Conservation (phyloP, 1,140 invertebrate genomes). For the Limonius californicus region DNA sequence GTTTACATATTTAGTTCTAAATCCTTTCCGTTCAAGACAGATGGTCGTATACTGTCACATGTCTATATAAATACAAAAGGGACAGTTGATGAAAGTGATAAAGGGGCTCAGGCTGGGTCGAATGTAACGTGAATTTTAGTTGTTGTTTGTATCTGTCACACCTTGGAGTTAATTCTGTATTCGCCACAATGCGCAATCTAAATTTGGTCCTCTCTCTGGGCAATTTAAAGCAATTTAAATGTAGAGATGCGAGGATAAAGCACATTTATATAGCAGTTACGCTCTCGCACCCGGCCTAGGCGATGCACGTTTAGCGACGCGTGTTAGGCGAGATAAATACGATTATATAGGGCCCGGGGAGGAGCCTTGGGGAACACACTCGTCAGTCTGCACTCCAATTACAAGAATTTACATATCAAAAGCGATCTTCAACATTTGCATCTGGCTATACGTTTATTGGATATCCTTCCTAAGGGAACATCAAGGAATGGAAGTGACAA, state of each 20-base stretch:
- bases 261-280: conserved; percentile 12
- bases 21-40: too few relatives aligned
- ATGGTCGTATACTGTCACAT: too few relatives aligned
- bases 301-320: conserved; percentile 6
- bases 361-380: conserved; percentile 8
- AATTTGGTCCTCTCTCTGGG: conserved; percentile 3
- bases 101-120: too few relatives aligned
- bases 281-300: conserved; percentile 4
- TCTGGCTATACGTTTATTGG: conserved; percentile 12
- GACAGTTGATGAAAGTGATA: too few relatives aligned
- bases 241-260: conserved; percentile 10
- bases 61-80: too few relatives aligned
- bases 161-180: background rate
- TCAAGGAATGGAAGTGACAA: background rate
- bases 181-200: conserved; percentile 3
- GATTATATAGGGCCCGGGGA: conserved; percentile 3
- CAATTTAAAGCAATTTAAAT: conserved; percentile 14
- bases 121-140: too few relatives aligned
- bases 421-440: conserved; percentile 14
- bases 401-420: conserved; percentile 14
- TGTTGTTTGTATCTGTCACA: background rate
- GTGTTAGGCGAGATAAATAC: conserved; percentile 11
- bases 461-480: conserved; percentile 3
- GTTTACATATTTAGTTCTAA: too few relatives aligned
- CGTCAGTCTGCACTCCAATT: conserved; percentile 12